Evolutionary conservation across 2,113 vertebrate species (phyloP).

Genomic region (Opisthocomus hoazin): DNA sequence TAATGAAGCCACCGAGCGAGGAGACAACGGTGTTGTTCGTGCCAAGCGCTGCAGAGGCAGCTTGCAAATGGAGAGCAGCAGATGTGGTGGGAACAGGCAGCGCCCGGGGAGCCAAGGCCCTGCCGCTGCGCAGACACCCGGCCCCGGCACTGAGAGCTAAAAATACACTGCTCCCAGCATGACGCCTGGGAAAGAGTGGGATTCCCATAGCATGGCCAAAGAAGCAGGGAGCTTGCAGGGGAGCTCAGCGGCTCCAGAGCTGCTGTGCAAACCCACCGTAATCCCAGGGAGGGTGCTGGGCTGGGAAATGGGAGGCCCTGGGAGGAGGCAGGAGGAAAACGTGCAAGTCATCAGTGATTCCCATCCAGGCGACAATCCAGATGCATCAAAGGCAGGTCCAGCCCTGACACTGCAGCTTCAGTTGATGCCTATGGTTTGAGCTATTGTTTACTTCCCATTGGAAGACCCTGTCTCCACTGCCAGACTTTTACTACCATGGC

Average conservation of each 20-base stretch:
- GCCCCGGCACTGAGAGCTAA: not conserved
- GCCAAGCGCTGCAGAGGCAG: not conserved
- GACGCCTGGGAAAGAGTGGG: not conserved
- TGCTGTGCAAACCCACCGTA: not conserved
- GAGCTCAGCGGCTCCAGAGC: not conserved
- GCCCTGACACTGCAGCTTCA: not conserved
- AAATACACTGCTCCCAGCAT: not conserved
- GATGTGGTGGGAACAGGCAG: not conserved
- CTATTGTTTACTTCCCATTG: not conserved
- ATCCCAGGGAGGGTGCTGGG: not conserved
- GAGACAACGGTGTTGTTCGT: fast-evolving
- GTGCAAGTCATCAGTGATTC: not conserved
- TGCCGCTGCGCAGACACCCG: not conserved
- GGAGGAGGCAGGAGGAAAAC: not conserved
- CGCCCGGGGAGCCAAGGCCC: not conserved
- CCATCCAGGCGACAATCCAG: not conserved
- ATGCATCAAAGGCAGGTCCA: not conserved
- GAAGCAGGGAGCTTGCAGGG: not conserved
- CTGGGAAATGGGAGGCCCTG: not conserved
- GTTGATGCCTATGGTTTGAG: not conserved
- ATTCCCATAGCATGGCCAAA: not conserved
- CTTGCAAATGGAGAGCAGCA: not conserved
- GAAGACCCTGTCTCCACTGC: not conserved
- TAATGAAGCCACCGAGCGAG: not conserved
- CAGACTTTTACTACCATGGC: fast-evolving